phyloP scores from a whole-genome alignment of 2,888 invertebrate genomes.

The Lamproptera curius region DNA sequence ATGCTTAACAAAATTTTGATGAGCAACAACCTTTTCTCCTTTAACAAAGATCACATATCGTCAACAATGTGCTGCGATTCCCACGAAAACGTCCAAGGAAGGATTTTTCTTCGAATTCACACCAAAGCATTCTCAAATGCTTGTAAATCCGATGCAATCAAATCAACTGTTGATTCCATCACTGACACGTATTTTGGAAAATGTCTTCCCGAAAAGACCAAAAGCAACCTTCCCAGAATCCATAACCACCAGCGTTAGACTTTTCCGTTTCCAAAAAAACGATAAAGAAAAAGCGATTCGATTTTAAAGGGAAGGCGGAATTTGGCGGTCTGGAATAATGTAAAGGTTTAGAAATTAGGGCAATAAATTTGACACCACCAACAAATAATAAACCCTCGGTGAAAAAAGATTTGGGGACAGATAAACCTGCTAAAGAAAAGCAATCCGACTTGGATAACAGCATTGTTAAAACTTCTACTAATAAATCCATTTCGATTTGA shows the following conservation, averaged over 20 bases:
- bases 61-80: constrained; percentile 58
- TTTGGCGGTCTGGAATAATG: constrained; percentile 57
- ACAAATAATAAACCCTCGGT: constrained; percentile 32
- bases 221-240: constrained; percentile 28
- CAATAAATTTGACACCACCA: constrained; percentile 25
- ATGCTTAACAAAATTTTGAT: constrained; percentile 51
- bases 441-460: constrained; percentile 26
- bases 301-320: constrained; percentile 32
- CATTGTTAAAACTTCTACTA: constrained; percentile 10
- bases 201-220: constrained; percentile 32
- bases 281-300: constrained; percentile 10
- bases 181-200: constrained; percentile 36
- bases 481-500: constrained; percentile 12
- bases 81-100: constrained; percentile 52
- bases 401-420: constrained; percentile 48
- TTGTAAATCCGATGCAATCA: constrained; percentile 20
- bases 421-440: constrained; percentile 29
- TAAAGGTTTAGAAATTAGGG: constrained; percentile 40
- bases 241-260: constrained; percentile 50
- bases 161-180: constrained; percentile 35
- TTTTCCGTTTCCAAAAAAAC: constrained; percentile 58
- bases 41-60: constrained; percentile 40
- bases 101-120: constrained; percentile 48
- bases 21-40: constrained; percentile 49
- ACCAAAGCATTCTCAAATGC: constrained; percentile 33